Base-by-base conservation (phyloP, 2,888 invertebrate species). In the Tetramorium bicarinatum region DNA sequence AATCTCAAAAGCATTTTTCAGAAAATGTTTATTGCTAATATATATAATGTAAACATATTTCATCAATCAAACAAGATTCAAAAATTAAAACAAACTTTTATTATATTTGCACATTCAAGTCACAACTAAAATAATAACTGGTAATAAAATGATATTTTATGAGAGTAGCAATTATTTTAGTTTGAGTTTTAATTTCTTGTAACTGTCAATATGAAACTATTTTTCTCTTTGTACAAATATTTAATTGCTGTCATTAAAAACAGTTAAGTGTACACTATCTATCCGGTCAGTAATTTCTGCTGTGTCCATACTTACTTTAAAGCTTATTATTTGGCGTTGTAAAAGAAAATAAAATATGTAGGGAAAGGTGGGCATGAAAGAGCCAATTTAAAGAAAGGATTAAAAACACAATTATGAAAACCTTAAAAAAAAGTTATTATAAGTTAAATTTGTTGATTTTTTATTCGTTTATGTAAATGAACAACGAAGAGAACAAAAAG, bases 211-310 rank as follows among this genome's bases (percentile, higher is more conserved):
- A 64, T n/a, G 2, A 8, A 29, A n/a, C 8, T 13, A 54, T 54
- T 77, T 67, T 67, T 66, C 25, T 66, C 4, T 15, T 29, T 18
- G 0, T 64, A 64, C 21, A 67, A 9, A 52, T 52, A 52, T 76
- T 66, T 76, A 66, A 54, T 67, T 77, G 7, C 34, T 64, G 15
- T 41, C 25, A 54, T 76, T 62, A 76, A 47, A 13, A 64, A 7
- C 34, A 18, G 18, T 1, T 52, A 52, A 29, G 38, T 34, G 34
- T n/a, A 52, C 8, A n/a, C 9, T 44, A n/a, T 41, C 8, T 29
- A 25, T 49, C 18, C 25, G 13, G 13, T 69, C 25, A 0, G 21
- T 59, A 29, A 41, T 44, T 59, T 44, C 3, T 52, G 47, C 44
- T 13, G 21, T 15, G 15, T 15, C 18, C n/a, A 49, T 49, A 64